Evolutionary conservation across 2,797 vertebrate species (phyloP).

Genomic region (Austrolebias charrua): DNA sequence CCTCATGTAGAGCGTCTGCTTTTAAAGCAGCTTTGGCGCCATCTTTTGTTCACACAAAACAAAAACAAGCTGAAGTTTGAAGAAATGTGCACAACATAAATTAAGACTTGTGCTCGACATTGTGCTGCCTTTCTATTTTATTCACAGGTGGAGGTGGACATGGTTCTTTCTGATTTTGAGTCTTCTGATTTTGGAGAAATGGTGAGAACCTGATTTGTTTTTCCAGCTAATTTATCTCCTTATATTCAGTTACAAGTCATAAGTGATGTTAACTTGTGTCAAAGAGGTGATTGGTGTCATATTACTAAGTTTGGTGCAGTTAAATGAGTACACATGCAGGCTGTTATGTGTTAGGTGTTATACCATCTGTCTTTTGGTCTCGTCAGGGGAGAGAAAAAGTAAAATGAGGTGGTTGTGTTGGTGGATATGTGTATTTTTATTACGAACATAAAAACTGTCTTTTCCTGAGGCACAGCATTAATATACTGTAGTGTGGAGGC

Average conservation of each 20-base stretch:
- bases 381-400: slow-evolving; percentile 17
- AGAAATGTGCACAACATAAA: not conserved
- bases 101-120: too few species aligned
- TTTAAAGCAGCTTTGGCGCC: slow-evolving; percentile 15
- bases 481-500: too few species aligned
- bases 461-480: not conserved
- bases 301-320: not conserved
- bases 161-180: slow-evolving; percentile 91
- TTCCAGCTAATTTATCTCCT: too few species aligned
- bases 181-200: slow-evolving; percentile 96
- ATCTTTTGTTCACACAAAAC: slow-evolving; percentile 37
- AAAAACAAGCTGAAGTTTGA: too few species aligned
- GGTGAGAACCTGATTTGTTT: slow-evolving; percentile 73
- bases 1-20: not conserved
- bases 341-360: slow-evolving; percentile 9
- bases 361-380: not conserved
- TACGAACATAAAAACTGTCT: slow-evolving; percentile 12
- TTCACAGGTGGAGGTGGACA: slow-evolving; percentile 89
- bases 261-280: too few species aligned
- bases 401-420: not conserved
- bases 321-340: not conserved
- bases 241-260: too few species aligned
- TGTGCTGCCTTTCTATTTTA: too few species aligned
- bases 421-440: slow-evolving; percentile 23
- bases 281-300: not conserved